Evolutionary conservation across 2,113 vertebrate genomes (phyloP), one percentile per base, ranked within the genome.

Genomic region (Atrichornis clamosus): DNA sequence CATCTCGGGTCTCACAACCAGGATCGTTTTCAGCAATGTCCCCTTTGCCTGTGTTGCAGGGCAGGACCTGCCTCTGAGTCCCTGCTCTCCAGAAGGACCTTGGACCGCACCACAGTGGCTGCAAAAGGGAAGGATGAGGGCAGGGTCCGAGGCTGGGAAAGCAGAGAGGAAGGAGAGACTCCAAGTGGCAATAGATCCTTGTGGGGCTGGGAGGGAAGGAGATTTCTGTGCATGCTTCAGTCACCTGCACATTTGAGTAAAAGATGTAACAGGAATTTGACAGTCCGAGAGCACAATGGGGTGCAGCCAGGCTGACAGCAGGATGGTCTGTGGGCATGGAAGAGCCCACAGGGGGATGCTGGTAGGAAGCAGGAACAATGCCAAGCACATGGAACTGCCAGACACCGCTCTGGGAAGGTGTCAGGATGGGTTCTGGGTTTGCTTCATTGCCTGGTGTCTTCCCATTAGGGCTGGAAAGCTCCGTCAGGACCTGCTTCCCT

Each of bases 271-370:
- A 41, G 80, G 80, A 65, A 62, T 83, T 56, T 24, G 24, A 6
- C 18, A n/a, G 33, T 49, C 17, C 0, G 1, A 24, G 44, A 24
- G 52, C 4, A 1, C 0, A 0, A 3, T 4, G 35, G 32, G 50
- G n/a, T 35, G 27, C 50, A 59, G 72, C 22, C 72, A 44, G 42
- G 42, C 42, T 59, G 35, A 44, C 4, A 50, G 46, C 4, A 2
- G 49, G 59, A 15, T 2, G 4, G 24, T 49, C 10, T 50, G 37
- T 20, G 30, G 70, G 28, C 41, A 22, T 0, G 4, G 63, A 37
- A 72, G 63, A 80, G 22, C 53, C 11, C 6, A n/a, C 3, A 3
- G 89, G 28, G 5, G 49, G 58, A 60, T 26, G 79, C 56, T 44
- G 30, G 30, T 13, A 4, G 37, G 20, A 65, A 52, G 58, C 26